Evolutionary conservation across 2,888 invertebrate species (phyloP).

Genomic region (Emesis castigata): DNA sequence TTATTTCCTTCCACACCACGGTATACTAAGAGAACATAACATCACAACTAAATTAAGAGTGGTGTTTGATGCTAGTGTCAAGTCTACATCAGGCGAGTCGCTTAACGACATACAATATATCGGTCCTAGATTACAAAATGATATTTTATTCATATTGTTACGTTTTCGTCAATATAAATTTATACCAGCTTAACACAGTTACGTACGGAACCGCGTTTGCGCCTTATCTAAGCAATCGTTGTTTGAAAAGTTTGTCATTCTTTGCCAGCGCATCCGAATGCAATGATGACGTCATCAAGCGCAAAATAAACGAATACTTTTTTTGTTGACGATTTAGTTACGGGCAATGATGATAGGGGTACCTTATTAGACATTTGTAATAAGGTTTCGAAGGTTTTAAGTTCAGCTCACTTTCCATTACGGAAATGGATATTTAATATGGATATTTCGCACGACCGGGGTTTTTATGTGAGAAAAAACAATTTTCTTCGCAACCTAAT

Average conservation of each 20-base stretch:
- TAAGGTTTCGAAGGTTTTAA: background rate
- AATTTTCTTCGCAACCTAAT: background rate
- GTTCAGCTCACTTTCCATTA: background rate
- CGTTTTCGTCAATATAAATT: no score
- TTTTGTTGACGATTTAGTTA: constrained; percentile 11
- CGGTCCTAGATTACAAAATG: background rate
- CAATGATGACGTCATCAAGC: no score
- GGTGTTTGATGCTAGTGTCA: no score
- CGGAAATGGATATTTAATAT: background rate
- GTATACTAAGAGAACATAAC: no score
- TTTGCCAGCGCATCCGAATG: constrained; percentile 5
- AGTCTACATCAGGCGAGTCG: background rate
- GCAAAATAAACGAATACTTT: constrained; percentile 1
- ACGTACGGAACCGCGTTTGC: no score
- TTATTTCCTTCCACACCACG: no score
- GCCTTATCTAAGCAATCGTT: background rate
- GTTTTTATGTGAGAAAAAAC: background rate
- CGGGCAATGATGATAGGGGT: background rate
- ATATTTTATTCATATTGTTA: no score
- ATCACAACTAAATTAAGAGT: no score
- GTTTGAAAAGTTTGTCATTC: background rate
- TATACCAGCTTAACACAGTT: no score
- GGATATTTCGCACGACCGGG: background rate
- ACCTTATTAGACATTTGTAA: no score
- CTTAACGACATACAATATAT: background rate